Base-by-base conservation (phyloP, 2,113 vertebrate genomes). In the Platysteira castanea region DNA sequence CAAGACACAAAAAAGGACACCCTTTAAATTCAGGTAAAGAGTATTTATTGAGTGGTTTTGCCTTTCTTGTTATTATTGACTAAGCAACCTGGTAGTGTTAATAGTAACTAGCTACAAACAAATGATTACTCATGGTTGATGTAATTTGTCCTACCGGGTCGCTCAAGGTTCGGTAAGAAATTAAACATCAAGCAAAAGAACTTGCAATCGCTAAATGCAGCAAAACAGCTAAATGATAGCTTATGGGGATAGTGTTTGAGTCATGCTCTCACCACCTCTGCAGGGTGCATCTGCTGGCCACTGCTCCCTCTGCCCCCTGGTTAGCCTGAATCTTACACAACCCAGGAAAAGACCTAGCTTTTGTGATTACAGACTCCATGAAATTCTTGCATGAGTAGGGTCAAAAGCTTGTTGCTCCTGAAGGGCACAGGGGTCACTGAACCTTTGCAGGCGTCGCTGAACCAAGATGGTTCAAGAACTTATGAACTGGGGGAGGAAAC, bases 41-140 rank as follows among this genome's bases (percentile, higher is more conserved):
- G 13, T 26, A 57, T 64, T 59, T 75, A 39, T 44, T 24, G 24
- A 76, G 13, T 2, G 0, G 3, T 75, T 89, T 47, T 76, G 24
- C 10, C 7, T 87, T 81, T 92, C 69, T 77, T 44, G 8, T 67
- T 78, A 31, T 68, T 68, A 64, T 64, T 71, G 60, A 71, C 67
- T 78, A 47, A 91, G 26, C 12, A 93, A 15, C 65, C 17, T n/a
- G 9, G 24, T n/a, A 53, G 41, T 80, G 86, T 94, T 92, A 96
- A 79, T 20, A 86, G 53, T 93, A 94, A 94, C 92, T 68, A 47
- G 61, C 81, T 69, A 17, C 64, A 81, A 84, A 95, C 46, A 91
- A 95, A 94, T 92, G 88, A 83, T 95, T 97, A 84, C 57, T 90
- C 28, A 17, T 42, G 67, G 90, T 49, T 91, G 44, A 78, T 93